Conservation (phyloP, 2,888 invertebrate genomes). For the Argyresthia albistria region DNA sequence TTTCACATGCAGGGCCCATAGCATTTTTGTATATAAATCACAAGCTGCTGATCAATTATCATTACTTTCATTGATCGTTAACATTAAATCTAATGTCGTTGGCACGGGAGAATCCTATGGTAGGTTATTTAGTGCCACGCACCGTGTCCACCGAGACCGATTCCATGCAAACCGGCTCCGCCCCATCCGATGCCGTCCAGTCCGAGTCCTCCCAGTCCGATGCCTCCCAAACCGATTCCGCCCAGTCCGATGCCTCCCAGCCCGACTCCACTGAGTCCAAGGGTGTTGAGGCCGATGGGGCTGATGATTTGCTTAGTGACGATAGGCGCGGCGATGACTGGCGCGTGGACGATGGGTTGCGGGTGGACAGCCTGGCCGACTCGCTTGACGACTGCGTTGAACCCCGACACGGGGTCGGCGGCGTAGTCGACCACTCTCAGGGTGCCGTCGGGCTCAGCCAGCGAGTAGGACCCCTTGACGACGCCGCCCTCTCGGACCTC, state of each 20-base stretch:
- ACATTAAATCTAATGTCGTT: too few species aligned
- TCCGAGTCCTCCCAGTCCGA: not conserved
- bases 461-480: slow-evolving; percentile 59
- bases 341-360: slow-evolving; percentile 18
- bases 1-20: not conserved
- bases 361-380: slow-evolving; percentile 49
- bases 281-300: slow-evolving; percentile 6
- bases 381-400: slow-evolving; percentile 60
- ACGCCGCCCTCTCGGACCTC: slow-evolving; percentile 55
- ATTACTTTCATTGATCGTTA: not conserved
- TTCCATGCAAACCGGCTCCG: not conserved
- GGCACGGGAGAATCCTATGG: too few species aligned
- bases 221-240: slow-evolving; percentile 9
- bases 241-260: slow-evolving; percentile 10
- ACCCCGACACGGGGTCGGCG: slow-evolving; percentile 49
- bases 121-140: not conserved
- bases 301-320: slow-evolving; percentile 8
- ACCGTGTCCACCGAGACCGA: slow-evolving; percentile 3
- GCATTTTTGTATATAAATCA: not conserved
- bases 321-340: slow-evolving; percentile 10
- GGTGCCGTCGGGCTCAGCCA: slow-evolving; percentile 59
- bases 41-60: not conserved
- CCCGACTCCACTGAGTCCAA: slow-evolving; percentile 9
- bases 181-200: not conserved
- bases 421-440: slow-evolving; percentile 54